Percentiles rank a stretch among this genome's conserved stretches.
Evolutionary conservation across 2,888 invertebrate species (phyloP).

Genomic region (Dexiosoma caninum): DNA sequence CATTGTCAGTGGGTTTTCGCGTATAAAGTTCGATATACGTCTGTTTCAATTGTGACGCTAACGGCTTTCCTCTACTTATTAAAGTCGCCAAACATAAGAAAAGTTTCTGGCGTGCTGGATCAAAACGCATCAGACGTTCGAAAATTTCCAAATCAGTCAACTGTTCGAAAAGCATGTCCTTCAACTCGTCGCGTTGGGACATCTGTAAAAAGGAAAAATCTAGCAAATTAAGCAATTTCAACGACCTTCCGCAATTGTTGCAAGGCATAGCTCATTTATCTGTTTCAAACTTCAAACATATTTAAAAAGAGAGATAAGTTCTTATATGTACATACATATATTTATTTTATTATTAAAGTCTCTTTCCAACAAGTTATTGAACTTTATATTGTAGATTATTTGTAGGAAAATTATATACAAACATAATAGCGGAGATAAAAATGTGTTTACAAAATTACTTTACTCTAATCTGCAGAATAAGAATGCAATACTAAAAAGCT

Average conservation of each 20-base stretch:
- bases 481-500: conserved; percentile 6
- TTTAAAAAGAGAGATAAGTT: background rate
- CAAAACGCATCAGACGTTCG: conserved; percentile 72
- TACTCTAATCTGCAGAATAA: conserved; percentile 32
- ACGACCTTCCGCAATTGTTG: conserved; percentile 12
- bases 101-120: conserved; percentile 75
- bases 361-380: conserved; percentile 35
- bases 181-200: conserved; percentile 70
- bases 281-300: background rate
- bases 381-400: conserved; percentile 30
- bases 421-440: conserved; percentile 34
- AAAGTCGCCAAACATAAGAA: conserved; percentile 73
- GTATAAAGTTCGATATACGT: conserved; percentile 69
- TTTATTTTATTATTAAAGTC: background rate
- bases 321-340: too few species aligned
- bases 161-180: conserved; percentile 74
- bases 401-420: background rate
- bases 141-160: conserved; percentile 74
- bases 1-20: conserved; percentile 47
- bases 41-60: conserved; percentile 72
- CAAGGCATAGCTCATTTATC: background rate
- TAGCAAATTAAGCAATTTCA: background rate
- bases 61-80: conserved; percentile 71
- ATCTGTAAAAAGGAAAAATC: conserved; percentile 68
- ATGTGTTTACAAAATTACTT: background rate